Evolutionary conservation across 2,113 vertebrate species (phyloP), one percentile per base, ranked within the genome.

Genomic region (Ardeotis arabs): DNA sequence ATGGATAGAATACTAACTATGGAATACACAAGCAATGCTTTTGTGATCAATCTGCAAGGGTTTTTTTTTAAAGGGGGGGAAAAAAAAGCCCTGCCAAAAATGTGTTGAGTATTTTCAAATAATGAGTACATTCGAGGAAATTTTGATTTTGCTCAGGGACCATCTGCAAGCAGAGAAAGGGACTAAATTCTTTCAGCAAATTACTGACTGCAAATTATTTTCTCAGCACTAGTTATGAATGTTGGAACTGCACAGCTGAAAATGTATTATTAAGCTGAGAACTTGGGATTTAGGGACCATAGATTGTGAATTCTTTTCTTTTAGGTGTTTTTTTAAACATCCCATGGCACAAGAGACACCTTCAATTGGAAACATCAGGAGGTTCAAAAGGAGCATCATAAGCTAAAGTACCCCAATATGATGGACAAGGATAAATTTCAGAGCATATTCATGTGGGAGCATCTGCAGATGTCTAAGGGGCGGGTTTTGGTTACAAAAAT

Each of bases 101-200:
- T 94, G 89, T 91, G 91, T 95, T 91, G 84, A 93, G 89, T 95
- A 95, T 95, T 96, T 96, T 95, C 96, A 96, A 97, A 95, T 96
- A 96, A 96, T 95, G 93, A 97, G 84, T 93, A 95, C 83, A 96
- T 96, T 96, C 8, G 87, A 96, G 92, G 96, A 96, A 96, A 96
- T 96, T 95, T 94, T 96, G 94, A 92, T 97, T 97, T 97, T 97
- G 86, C 94, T 92, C 91, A 96, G 96, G 95, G 95, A 96, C 96
- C 96, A 97, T 97, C 96, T 97, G 96, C 1, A 13, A 92, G 87
- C 77, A 96, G 84, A 97, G 95, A 97, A 96, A 97, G 58, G 81
- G 77, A 95, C 90, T 93, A 95, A 97, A 96, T 96, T 96, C 84
- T 97, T 96, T 76, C 89, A 76, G 96, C 62, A 96, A 97, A 97